Percentiles rank a stretch among this genome's conserved stretches.
Conservation (phyloP, 2,797 vertebrate species). For the Scomberomorus guttatus region DNA sequence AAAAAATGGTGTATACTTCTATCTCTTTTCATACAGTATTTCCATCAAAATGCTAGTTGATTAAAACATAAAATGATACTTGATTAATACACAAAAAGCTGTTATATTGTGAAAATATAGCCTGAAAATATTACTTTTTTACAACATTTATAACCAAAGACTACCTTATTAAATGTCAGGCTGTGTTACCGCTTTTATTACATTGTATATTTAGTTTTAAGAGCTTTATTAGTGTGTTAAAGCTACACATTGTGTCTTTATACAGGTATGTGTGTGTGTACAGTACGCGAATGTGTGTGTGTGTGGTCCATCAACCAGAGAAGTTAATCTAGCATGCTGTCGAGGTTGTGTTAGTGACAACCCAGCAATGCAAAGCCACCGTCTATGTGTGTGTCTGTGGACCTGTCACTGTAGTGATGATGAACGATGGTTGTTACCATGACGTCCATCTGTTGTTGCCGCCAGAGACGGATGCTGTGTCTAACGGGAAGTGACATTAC, state of each 20-base stretch:
- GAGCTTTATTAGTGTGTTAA: conserved; percentile 20
- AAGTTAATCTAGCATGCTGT: conserved; percentile 71
- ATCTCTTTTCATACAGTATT: not conserved
- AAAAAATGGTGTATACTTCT: not conserved
- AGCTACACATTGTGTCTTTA: conserved; percentile 2
- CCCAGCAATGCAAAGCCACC: conserved; percentile 59
- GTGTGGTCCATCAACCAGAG: conserved; percentile 50
- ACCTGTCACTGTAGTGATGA: conserved; percentile 73
- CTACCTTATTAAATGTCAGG: not conserved
- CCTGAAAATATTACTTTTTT: no score
- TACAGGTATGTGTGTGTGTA: conserved; percentile 20
- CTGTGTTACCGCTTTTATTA: conserved; percentile 7
- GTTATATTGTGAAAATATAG: not conserved
- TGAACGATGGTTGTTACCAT: conserved; percentile 78
- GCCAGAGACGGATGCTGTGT: conserved; percentile 72
- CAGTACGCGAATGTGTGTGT: not conserved
- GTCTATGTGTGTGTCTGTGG: conserved; percentile 37
- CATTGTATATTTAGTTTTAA: conserved; percentile 7
- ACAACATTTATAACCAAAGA: not conserved
- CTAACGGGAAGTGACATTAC: conserved; percentile 77
- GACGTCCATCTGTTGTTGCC: conserved; percentile 80
- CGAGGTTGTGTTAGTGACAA: conserved; percentile 61
- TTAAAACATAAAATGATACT: not conserved
- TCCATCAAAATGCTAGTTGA: not conserved
- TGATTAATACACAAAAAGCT: not conserved